Conservation (phyloP, 2,113 vertebrate genomes). For the Sphaerodactylus townsendi region DNA sequence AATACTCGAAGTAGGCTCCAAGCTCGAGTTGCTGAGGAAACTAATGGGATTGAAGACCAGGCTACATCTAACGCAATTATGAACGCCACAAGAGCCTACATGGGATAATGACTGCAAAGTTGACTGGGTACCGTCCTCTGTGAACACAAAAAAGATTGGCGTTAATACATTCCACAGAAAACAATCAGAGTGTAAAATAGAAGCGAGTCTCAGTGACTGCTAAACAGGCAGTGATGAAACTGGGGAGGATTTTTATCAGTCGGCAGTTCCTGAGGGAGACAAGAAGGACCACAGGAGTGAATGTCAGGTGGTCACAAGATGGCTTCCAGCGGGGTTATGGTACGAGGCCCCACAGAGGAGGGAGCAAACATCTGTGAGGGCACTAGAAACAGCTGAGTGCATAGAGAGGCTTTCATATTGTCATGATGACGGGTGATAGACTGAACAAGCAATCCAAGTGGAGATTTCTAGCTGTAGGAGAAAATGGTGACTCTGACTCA, state of each 20-base stretch:
- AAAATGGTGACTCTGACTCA: not conserved
- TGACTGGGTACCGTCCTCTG: not conserved
- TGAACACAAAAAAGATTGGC: not conserved
- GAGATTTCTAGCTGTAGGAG: not conserved
- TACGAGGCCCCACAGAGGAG: not conserved
- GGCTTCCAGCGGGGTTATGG: not conserved
- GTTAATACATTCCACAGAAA: not conserved
- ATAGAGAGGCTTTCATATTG: not conserved
- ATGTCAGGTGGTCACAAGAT: not conserved
- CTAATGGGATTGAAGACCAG: not conserved
- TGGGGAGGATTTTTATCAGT: not conserved
- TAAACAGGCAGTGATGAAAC: not conserved
- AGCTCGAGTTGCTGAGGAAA: not conserved
- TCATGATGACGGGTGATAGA: too few species aligned
- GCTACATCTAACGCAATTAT: not conserved
- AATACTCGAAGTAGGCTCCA: not conserved
- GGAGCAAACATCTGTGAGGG: not conserved
- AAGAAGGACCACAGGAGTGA: not conserved
- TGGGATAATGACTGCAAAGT: not conserved
- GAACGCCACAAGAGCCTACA: not conserved
- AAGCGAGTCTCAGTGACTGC: not conserved
- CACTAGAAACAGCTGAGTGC: not conserved
- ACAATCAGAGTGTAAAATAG: not conserved
- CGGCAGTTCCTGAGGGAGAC: not conserved
- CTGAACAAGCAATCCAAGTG: too few species aligned